Percentiles rank a stretch among this genome's conserved stretches.
Conservation (phyloP, 2,888 invertebrate species). For the Cantharis lateralis region DNA sequence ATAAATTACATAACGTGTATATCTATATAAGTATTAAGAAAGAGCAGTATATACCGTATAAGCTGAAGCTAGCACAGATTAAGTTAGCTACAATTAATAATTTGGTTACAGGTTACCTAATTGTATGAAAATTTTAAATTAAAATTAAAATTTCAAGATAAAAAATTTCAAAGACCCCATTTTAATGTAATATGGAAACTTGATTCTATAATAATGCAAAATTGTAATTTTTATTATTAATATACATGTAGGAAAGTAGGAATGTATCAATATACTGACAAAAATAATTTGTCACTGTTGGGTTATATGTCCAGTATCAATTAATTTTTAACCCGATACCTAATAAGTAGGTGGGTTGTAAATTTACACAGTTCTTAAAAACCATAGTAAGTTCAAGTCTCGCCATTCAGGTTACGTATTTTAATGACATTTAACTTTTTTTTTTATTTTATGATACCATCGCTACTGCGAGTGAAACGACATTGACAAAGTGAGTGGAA, state of each 20-base stretch:
- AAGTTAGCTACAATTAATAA: too few relatives aligned
- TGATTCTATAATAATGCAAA: too few relatives aligned
- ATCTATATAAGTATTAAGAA: too few relatives aligned
- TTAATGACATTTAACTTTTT: neutral
- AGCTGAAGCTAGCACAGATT: too few relatives aligned
- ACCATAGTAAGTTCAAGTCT: neutral
- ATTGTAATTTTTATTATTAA: neutral
- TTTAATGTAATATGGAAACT: too few relatives aligned
- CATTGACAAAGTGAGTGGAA: constrained; percentile 50
- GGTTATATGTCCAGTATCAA: neutral
- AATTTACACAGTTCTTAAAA: neutral
- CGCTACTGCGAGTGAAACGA: constrained; percentile 39
- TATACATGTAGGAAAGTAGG: too few relatives aligned
- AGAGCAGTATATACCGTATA: too few relatives aligned
- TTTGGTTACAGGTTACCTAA: too few relatives aligned
- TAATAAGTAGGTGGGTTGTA: neutral
- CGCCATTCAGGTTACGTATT: neutral
- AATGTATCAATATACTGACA: neutral
- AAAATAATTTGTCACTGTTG: neutral
- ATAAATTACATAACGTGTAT: too few relatives aligned
- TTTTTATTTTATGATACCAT: constrained; percentile 36
- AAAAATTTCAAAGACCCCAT: too few relatives aligned
- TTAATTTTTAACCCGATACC: neutral
- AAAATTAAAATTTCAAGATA: too few relatives aligned
- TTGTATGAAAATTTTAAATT: too few relatives aligned